Evolutionary conservation across 2,888 invertebrate genomes (phyloP), one percentile per base, ranked within the genome.

Genomic region (Ichneumoninae sp.): DNA sequence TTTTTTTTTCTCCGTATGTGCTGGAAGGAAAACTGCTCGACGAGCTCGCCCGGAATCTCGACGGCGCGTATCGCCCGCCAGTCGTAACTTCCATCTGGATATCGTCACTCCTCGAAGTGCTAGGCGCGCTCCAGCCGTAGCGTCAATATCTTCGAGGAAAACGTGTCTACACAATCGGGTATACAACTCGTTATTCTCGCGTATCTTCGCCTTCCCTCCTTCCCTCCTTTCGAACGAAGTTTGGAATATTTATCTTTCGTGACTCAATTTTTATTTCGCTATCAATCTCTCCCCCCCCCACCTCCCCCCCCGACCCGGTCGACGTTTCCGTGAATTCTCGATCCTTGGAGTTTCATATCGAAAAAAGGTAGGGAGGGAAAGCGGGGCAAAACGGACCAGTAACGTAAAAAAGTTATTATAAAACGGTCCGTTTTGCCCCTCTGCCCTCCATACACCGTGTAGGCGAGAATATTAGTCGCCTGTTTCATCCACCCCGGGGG

Each of bases 41-140:
- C 26, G 57, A 75, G 70, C 30, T 63, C 68, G 73, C 47, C 13
- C 50, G 76, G 78, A 85, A 85, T 85, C 81, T 74, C 74, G 74
- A 44, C 68, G 57, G 52, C 40, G 71, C 60, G 60, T 77, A 70
- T 74, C 74, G 73, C 30, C 19, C 22, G 40, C 57, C 30, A 74
- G 68, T 83, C 47, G 71, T 70, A 76, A 74, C 60, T 47, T 50
- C 69, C 81, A 85, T 83, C 85, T 78, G 83, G 83, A 75, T 83
- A 81, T 81, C 85, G 81, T 74, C 77, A 70, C 60, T 63, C n/a
- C 54, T 80, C 40, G 82, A 63, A 52, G 78, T 79, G 60, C 44
- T 47, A 33, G 63, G 69, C 63, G 63, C 22, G 80, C 69, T 70
- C 50, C 54, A 50, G 30, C 30, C 57, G 30, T 54, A 50, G 65